phyloP scores from a whole-genome alignment of 2,797 vertebrate species.

The Rhinoraja longicauda region DNA sequence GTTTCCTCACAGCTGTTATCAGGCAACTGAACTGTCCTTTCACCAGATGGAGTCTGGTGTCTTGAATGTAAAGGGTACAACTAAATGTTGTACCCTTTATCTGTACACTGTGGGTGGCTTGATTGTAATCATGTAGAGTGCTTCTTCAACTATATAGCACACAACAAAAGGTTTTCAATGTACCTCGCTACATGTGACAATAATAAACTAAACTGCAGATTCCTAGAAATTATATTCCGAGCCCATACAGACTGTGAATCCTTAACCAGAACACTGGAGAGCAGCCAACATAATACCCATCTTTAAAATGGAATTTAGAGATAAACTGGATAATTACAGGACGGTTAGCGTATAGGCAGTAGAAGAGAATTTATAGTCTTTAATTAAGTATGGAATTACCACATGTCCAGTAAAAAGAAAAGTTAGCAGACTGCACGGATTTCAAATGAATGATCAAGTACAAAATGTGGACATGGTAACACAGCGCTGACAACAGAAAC shows the following conservation, averaged over 20 bases:
- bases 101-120: too few species aligned
- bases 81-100: too few species aligned
- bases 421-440: not conserved
- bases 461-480: not conserved
- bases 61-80: too few species aligned
- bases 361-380: not conserved
- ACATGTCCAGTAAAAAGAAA: constrained; percentile 9
- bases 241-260: not conserved
- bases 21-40: too few species aligned
- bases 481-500: not conserved
- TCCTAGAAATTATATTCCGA: not conserved
- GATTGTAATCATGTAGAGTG: too few species aligned
- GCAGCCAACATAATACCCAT: constrained; percentile 1
- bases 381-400: constrained; percentile 1
- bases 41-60: too few species aligned
- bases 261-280: not conserved
- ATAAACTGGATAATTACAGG: not conserved
- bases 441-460: not conserved
- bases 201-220: not conserved
- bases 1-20: too few species aligned
- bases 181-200: too few species aligned
- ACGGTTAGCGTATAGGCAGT: not conserved
- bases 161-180: too few species aligned
- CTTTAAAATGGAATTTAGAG: not conserved
- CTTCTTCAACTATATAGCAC: too few species aligned